Percentiles rank a stretch among this genome's conserved stretches.
Conservation (phyloP, 2,797 vertebrate genomes). For the Australoheros facetus region DNA sequence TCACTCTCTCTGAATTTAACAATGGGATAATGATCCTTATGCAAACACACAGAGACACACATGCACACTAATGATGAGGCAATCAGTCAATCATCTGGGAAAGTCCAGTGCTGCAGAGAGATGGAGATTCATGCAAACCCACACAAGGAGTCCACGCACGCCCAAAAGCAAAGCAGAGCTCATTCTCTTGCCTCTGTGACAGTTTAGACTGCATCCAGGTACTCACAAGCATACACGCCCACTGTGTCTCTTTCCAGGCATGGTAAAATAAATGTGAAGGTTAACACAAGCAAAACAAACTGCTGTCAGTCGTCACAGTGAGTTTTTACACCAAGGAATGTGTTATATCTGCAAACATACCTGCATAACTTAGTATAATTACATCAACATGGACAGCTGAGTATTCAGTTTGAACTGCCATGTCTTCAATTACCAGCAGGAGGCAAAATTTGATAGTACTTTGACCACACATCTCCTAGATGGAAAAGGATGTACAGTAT, state of each 20-base stretch:
- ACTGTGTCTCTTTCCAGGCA: neutral
- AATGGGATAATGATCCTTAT: conserved; percentile 28
- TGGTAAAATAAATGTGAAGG: conserved; percentile 14
- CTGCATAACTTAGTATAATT: neutral
- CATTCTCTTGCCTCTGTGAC: neutral
- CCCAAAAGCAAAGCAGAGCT: neutral
- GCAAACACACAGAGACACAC: neutral
- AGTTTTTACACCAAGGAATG: neutral
- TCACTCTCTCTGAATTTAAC: conserved; percentile 26
- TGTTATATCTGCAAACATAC: conserved; percentile 3
- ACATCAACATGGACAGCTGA: neutral
- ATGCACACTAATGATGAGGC: conserved; percentile 33
- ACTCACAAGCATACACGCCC: neutral
- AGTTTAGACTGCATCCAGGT: conserved; percentile 1
- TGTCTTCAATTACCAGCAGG: conserved; percentile 63
- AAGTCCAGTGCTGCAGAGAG: neutral
- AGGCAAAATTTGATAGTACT: conserved; percentile 43
- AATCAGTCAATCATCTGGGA: conserved; percentile 20
- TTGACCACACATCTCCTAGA: conserved; percentile 1
- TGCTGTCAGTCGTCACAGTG: conserved; percentile 11
- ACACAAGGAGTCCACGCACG: conserved; percentile 10
- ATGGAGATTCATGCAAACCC: conserved; percentile 2
- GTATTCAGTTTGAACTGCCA: conserved; percentile 20
- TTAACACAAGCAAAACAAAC: conserved; percentile 21
- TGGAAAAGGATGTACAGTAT: conserved; percentile 8